Conservation (phyloP, 2,797 vertebrate species). For the Semaprochilodus insignis region DNA sequence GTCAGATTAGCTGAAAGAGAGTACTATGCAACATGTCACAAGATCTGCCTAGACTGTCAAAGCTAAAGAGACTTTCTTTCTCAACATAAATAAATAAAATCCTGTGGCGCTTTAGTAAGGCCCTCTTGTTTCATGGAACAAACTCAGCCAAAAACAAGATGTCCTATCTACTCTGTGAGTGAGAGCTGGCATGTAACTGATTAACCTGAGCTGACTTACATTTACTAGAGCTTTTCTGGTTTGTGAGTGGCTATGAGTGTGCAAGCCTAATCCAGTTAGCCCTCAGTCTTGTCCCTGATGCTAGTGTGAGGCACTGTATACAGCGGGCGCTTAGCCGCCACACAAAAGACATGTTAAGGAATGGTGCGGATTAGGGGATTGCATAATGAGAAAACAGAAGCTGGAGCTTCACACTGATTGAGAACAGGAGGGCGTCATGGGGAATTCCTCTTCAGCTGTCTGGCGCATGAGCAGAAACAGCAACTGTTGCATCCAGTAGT, state of each 20-base stretch:
- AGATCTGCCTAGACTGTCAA: conserved; percentile 57
- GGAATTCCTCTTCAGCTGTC: conserved; percentile 66
- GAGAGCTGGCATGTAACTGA: conserved; percentile 46
- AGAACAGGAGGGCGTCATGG: conserved; percentile 55
- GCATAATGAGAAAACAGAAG: conserved; percentile 55
- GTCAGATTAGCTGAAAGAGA: conserved; percentile 70
- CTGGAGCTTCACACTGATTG: conserved; percentile 45
- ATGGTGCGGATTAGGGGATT: conserved; percentile 60
- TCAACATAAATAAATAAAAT: background rate
- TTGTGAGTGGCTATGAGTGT: conserved; percentile 16
- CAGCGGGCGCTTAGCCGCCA: conserved; percentile 23
- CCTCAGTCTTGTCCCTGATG: conserved; percentile 17
- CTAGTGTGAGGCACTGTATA: conserved; percentile 23
- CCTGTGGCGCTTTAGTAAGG: too few relatives aligned
- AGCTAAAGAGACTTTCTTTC: conserved; percentile 9
- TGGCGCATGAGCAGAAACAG: conserved; percentile 35
- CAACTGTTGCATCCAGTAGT: background rate
- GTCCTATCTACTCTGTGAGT: conserved; percentile 6
- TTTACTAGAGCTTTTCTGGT: conserved; percentile 16
- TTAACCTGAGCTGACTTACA: conserved; percentile 45
- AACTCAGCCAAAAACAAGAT: conserved; percentile 1
- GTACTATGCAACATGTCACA: conserved; percentile 78
- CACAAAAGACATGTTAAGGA: conserved; percentile 41
- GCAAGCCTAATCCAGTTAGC: conserved; percentile 48
- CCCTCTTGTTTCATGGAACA: conserved; percentile 11